Base-by-base conservation (phyloP, 2,888 invertebrate species). In the Nephrocerus scutellatus region DNA sequence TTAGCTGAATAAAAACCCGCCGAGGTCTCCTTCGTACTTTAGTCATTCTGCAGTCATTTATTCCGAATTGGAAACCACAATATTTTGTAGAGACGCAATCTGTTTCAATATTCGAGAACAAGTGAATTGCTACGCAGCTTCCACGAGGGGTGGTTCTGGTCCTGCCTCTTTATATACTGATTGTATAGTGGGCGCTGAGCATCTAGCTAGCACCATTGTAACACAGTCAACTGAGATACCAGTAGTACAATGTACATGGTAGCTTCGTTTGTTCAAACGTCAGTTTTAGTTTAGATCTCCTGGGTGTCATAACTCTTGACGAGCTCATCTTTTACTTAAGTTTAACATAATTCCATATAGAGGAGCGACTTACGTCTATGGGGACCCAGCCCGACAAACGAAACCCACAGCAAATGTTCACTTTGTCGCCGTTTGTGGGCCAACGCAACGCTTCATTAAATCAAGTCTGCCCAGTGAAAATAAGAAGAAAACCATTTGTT, bases 281-380 rank as follows among this genome's bases (percentile, higher is more conserved):
- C n/a, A n/a, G n/a, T n/a, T n/a, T n/a, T n/a, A 21, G 26, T 23
- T 53, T 46, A 41, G 47, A 53, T 63, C 67, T 63, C 66, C 44
- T 43, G 67, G 59, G 67, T 63, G 62, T 64, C 64, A 67, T 67
- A 67, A 66, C 60, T 66, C 60, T 56, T 62, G 66, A 66, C 63
- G 60, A 66, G 64, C 65, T 66, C 66, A 65, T 67, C 67, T 67
- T 63, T 67, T 64, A 66, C 64, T 64, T 64, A 63, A 65, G 62
- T 65, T 68, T 63, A 64, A 61, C 63, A 66, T 66, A 66, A 62
- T 65, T 62, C 60, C 57, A 57, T 57, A 55, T 55, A 49, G 61
- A 56, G 55, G 60, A n/a, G n/a, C n/a, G n/a, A n/a, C n/a, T n/a
- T n/a, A n/a, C n/a, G n/a, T n/a, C n/a, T n/a, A n/a, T n/a, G n/a